These are phyloP conservation scores for Ornithoptera alexandrae DNA, from an alignment of 2,888 invertebrate species.

Conservation along the genomic window DNA sequence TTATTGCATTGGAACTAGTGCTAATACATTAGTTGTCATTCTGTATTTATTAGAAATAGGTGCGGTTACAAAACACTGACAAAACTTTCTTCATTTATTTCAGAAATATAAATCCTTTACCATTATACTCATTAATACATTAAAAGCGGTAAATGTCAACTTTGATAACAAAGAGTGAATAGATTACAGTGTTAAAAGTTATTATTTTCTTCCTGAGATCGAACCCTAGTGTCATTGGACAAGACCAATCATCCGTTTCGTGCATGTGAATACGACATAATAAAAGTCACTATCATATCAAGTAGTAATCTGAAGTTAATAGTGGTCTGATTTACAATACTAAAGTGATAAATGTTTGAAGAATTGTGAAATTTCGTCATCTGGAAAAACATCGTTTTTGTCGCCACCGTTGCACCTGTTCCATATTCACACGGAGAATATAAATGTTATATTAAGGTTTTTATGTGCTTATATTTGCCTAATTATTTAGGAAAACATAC, in stretches of 20 bases:
- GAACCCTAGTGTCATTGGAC: conserved; percentile 61
- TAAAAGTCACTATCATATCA: conserved; percentile 49
- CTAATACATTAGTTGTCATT: conserved; percentile 20
- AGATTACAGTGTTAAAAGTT: conserved; percentile 47
- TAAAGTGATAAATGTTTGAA: conserved; percentile 40
- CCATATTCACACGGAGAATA: conserved; percentile 65
- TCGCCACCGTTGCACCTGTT: conserved; percentile 58
- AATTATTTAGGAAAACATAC: conserved; percentile 37
- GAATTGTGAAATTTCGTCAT: conserved; percentile 42
- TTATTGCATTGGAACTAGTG: conserved; percentile 4
- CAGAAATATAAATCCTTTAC: conserved; percentile 7
- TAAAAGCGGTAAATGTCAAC: conserved; percentile 43
- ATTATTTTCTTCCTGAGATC: conserved; percentile 50
- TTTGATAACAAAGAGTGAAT: conserved; percentile 47
- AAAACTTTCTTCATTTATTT: conserved; percentile 56
- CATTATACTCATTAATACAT: conserved; percentile 9
- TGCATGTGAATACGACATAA: conserved; percentile 55
- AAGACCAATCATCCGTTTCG: conserved; percentile 63
- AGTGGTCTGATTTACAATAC: conserved; percentile 32
- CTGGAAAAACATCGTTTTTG: conserved; percentile 44
- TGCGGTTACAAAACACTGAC: conserved; percentile 33
- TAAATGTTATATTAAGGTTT: conserved; percentile 77
- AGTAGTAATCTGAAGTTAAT: conserved; percentile 41
- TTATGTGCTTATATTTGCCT: conserved; percentile 45
- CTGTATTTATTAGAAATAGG: conserved; percentile 28